Evolutionary conservation across 2,888 invertebrate species (phyloP), one percentile per base, ranked within the genome.

Genomic region (Agrenia bidenticulata): DNA sequence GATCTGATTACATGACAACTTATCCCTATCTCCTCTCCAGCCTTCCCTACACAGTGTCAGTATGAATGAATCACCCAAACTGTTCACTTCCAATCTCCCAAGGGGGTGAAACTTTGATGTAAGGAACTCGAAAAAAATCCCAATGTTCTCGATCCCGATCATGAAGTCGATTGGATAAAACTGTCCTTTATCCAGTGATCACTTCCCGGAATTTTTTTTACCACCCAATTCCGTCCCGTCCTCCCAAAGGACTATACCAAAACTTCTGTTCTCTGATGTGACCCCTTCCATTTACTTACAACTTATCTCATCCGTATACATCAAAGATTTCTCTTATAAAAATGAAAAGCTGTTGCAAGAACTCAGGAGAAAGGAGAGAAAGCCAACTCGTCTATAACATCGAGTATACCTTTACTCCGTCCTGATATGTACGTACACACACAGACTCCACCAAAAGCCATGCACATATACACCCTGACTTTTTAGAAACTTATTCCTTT

Each of bases 161-260:
- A 61, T 39, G 53, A 61, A 61, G 53, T 61, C 61, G 61, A 61
- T 61, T 51, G 53, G 55, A 66, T 64, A 70, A 70, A 70, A 67
- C 67, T 70, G 67, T 67, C 67, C 70, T 62, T 63, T 63, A 50
- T 69, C 64, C 54, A 41, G 32, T 45, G 45, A 45, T 45, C 45
- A 45, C n/a, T 67, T 70, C 66, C 64, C 64, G 56, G 60, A 62
- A 67, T 73, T 71, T 69, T 66, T 73, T 70, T 73, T 71, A 64
- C 72, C 73, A 72, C 71, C 73, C 74, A 70, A 72, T 73, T 70
- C 69, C 66, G 67, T 67, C 45, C 45, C 19, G 15, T 45, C 45
- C 45, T 45, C 45, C 19, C 45, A n/a, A 15, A 45, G 45, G 45
- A 45, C 45, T 17, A 45, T 17, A 45, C 45, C 19, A 32, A 32